A percentile compares a stretch with the other conserved stretches of the same genome.
phyloP scores from a whole-genome alignment of 2,888 invertebrate genomes.

The Congeria kusceri region DNA sequence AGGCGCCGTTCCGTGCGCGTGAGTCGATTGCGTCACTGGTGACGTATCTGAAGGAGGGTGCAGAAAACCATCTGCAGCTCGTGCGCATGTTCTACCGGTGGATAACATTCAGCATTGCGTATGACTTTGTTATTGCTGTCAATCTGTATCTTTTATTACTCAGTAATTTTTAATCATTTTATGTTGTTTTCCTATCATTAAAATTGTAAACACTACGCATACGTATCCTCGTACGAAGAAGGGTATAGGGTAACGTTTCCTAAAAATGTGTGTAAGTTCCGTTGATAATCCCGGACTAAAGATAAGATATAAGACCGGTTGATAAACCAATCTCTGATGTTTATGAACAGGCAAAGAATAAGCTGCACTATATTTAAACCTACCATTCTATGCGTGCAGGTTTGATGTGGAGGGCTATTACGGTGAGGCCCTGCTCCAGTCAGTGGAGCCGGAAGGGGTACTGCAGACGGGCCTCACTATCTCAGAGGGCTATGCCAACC shows the following conservation, averaged over 20 bases:
- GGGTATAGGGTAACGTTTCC: no score
- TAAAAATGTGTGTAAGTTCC: no score
- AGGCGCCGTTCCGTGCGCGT: slow-evolving; percentile 43
- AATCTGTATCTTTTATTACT: no score
- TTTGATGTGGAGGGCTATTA: slow-evolving; percentile 63
- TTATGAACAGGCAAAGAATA: no score
- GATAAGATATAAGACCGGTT: no score
- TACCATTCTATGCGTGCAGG: slow-evolving; percentile 20
- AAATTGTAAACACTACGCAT: no score
- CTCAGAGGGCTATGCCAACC: slow-evolving; percentile 69
- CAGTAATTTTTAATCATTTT: no score
- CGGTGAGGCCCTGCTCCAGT: slow-evolving; percentile 36
- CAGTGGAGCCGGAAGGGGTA: slow-evolving; percentile 55
- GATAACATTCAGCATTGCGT: slow-evolving; percentile 74
- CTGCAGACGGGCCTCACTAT: slow-evolving; percentile 51
- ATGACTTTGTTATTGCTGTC: background rate
- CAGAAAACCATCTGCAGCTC: slow-evolving; percentile 68
- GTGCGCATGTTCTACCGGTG: slow-evolving; percentile 74
- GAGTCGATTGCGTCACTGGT: slow-evolving; percentile 39
- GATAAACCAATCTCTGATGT: no score
- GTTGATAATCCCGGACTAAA: no score
- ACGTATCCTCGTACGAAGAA: no score
- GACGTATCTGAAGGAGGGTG: slow-evolving; percentile 62
- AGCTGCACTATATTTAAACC: no score
- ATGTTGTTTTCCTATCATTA: no score